Conservation (phyloP, 92 coral and sea anemone species). For the Phenganax marumi region DNA sequence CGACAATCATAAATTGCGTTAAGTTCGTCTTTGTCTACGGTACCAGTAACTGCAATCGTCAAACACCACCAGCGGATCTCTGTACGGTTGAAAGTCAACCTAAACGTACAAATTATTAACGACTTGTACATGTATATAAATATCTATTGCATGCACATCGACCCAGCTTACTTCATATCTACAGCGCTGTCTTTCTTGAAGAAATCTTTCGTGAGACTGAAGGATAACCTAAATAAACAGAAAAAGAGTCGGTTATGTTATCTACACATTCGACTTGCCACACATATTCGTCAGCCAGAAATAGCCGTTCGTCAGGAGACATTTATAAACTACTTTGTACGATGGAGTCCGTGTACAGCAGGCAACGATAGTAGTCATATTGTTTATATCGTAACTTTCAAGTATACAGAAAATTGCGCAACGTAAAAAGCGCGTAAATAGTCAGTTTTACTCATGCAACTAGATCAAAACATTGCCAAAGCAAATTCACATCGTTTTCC, state of each 20-base stretch:
- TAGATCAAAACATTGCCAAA: too few species aligned
- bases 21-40: background rate
- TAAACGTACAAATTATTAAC: background rate
- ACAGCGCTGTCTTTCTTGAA: slow-evolving; percentile 24
- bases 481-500: too few species aligned
- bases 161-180: background rate
- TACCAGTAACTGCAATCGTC: slow-evolving; percentile 9
- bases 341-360: too few species aligned
- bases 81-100: slow-evolving; percentile 38
- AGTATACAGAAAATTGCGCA: too few species aligned
- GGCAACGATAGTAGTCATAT: too few species aligned
- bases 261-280: background rate
- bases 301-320: background rate
- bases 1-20: slow-evolving; percentile 32
- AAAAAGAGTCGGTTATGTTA: background rate
- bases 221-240: slow-evolving; percentile 10
- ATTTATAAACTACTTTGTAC: too few species aligned
- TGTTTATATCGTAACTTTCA: too few species aligned
- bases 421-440: too few species aligned
- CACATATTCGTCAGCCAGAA: background rate
- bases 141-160: slow-evolving; percentile 18
- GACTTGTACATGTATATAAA: slow-evolving; percentile 6
- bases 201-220: background rate
- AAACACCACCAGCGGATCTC: slow-evolving; percentile 50
- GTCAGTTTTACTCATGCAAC: too few species aligned